A percentile compares a stretch with the other conserved stretches of the same genome.
Evolutionary conservation across 2,797 vertebrate species (phyloP).

Genomic region (Notolepis coatsorum): DNA sequence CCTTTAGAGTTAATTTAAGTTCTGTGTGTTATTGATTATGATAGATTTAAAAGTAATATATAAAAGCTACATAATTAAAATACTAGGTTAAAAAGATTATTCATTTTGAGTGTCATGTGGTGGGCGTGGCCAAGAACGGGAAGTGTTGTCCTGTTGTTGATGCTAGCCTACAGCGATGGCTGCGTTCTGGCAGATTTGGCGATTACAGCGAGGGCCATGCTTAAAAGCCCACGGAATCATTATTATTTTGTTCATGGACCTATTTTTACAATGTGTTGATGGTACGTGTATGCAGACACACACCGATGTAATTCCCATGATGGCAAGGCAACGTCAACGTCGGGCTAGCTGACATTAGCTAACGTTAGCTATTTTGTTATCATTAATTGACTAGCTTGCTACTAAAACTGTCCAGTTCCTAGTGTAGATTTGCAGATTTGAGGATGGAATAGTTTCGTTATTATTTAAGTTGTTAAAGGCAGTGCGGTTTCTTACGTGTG

Average conservation of each 20-base stretch:
- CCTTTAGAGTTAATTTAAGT: too few species aligned
- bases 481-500: too few species aligned
- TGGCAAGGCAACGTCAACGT: neutral
- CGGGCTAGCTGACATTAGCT: neutral
- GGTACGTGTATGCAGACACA: conserved; percentile 58
- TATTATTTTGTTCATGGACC: conserved; percentile 65
- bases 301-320: neutral
- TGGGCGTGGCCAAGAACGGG: too few species aligned
- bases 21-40: too few species aligned
- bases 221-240: conserved; percentile 66
- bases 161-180: conserved; percentile 65
- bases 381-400: neutral
- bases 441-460: too few species aligned
- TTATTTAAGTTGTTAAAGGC: too few species aligned
- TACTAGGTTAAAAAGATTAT: too few species aligned
- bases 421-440: too few species aligned
- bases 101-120: too few species aligned
- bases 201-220: conserved; percentile 66
- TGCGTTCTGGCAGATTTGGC: conserved; percentile 55
- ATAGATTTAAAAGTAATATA: too few species aligned
- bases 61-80: too few species aligned
- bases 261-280: conserved; percentile 65
- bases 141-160: too few species aligned
- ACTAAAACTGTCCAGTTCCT: neutral
- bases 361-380: neutral